phyloP scores from a whole-genome alignment of 1,140 invertebrate species.

The Spodoptera litura region DNA sequence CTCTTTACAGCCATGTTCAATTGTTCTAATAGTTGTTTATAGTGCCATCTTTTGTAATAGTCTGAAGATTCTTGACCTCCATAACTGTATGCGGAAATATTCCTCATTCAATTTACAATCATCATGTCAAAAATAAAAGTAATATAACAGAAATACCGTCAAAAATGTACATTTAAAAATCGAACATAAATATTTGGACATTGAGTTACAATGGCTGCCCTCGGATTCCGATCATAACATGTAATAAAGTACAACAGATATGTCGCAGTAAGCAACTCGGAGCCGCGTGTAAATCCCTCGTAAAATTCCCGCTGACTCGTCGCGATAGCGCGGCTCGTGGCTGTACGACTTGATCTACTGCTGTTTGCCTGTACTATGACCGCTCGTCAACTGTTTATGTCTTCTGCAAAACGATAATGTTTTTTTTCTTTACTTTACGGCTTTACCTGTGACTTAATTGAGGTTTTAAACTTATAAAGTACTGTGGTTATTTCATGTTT shows the following conservation, averaged over 20 bases:
- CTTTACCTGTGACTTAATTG: background rate
- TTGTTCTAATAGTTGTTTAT: background rate
- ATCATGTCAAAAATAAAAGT: too few relatives aligned
- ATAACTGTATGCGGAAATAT: too few relatives aligned
- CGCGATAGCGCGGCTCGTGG: background rate
- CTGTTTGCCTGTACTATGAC: background rate
- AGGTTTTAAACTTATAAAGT: background rate
- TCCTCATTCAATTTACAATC: too few relatives aligned
- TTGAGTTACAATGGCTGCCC: background rate
- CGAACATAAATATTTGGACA: too few relatives aligned
- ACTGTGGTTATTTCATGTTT: background rate
- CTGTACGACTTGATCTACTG: slow-evolving; percentile 21
- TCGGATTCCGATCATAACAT: slow-evolving; percentile 13
- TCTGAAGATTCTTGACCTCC: too few relatives aligned
- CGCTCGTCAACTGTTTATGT: background rate
- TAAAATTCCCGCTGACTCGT: slow-evolving; percentile 5
- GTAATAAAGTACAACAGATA: slow-evolving; percentile 38
- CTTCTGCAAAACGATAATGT: slow-evolving; percentile 1
- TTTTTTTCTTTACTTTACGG: background rate
- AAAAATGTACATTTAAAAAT: too few relatives aligned
- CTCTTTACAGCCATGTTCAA: background rate
- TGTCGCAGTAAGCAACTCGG: slow-evolving; percentile 19
- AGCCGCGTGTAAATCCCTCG: slow-evolving; percentile 32
- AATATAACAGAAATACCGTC: too few relatives aligned
- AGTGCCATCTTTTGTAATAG: too few relatives aligned